phyloP scores from a whole-genome alignment of 2,113 vertebrate genomes.

The Chaetorhynchus papuensis region DNA sequence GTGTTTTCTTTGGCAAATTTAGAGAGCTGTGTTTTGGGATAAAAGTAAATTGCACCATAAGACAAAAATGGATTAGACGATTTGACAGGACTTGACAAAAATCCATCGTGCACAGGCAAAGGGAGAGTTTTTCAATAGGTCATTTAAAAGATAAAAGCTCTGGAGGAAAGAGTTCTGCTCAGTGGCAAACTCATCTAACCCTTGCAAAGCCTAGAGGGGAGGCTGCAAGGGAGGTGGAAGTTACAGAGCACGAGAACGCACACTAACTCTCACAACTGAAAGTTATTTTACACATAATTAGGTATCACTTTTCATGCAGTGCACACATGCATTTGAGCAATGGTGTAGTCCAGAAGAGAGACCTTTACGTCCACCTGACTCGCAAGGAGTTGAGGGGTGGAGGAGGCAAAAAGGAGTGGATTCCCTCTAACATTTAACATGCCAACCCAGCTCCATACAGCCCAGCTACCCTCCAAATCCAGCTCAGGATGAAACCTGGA shows the following conservation, averaged over 20 bases:
- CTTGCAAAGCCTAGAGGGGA: background rate
- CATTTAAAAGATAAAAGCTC: background rate
- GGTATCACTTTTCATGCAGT: background rate
- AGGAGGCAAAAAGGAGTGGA: background rate
- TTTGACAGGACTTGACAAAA: conserved; percentile 23
- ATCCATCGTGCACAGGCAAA: background rate
- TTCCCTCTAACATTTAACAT: background rate
- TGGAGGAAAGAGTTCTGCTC: background rate
- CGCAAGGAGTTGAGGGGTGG: background rate
- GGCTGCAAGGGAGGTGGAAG: background rate
- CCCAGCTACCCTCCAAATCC: background rate
- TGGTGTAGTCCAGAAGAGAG: background rate
- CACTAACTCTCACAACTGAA: background rate
- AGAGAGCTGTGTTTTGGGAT: background rate
- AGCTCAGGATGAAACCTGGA: background rate
- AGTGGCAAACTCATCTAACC: background rate
- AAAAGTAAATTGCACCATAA: conserved; percentile 11
- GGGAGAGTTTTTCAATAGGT: background rate
- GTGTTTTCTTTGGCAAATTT: conserved; percentile 42
- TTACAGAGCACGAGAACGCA: background rate
- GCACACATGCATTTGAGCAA: background rate
- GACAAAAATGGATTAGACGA: background rate
- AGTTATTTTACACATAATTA: background rate
- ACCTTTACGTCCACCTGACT: background rate
- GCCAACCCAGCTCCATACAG: background rate